Conservation (phyloP, 2,888 invertebrate genomes). For the Trachelus tabidus region DNA sequence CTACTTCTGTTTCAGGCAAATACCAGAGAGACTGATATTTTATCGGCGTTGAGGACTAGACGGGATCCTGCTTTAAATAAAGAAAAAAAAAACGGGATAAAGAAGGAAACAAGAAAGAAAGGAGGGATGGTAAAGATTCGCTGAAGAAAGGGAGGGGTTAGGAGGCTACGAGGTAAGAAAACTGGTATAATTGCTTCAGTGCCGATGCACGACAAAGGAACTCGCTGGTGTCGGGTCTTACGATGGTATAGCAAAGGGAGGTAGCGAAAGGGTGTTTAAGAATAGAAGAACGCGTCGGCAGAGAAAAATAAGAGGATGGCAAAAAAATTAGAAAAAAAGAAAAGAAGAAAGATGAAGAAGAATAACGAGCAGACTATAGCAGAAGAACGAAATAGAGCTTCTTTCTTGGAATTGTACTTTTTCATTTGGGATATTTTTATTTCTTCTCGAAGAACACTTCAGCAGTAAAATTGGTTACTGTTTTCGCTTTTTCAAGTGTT, state of each 20-base stretch:
- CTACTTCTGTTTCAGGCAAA: background rate
- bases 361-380: background rate
- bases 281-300: background rate
- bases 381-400: background rate
- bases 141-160: background rate
- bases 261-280: slow-evolving; percentile 2
- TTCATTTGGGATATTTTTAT: background rate
- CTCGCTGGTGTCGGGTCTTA: slow-evolving; percentile 21
- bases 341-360: background rate
- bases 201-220: slow-evolving; percentile 28
- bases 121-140: background rate
- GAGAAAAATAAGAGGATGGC: background rate
- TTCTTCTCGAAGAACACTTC: background rate
- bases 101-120: background rate
- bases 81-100: background rate
- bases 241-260: slow-evolving; percentile 15
- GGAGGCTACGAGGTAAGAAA: slow-evolving; percentile 19
- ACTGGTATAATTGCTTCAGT: slow-evolving; percentile 29
- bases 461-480: background rate
- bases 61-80: background rate
- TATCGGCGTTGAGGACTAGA: background rate
- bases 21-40: background rate
- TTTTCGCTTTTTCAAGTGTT: background rate
- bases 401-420: background rate
- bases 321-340: background rate